These are phyloP conservation scores for Calycopis cecrops DNA, from an alignment of 1,140 invertebrate species.

Conservation along the genomic window DNA sequence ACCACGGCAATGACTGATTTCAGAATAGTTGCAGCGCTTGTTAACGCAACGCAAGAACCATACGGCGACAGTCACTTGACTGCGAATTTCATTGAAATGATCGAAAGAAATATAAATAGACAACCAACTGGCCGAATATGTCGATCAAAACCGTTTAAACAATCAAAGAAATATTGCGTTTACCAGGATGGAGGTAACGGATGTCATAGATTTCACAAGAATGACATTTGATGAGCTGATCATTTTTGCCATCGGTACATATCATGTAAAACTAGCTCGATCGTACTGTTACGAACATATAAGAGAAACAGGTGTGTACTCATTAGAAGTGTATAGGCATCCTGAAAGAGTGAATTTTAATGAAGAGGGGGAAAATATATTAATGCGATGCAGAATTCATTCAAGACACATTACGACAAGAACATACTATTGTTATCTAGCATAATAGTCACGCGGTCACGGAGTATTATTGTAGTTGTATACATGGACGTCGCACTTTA, in stretches of 20 bases:
- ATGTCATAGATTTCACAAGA: not conserved
- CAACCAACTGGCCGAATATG: no score
- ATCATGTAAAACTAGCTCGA: conserved; percentile 1
- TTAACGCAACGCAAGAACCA: not conserved
- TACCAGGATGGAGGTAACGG: not conserved
- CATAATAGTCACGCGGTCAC: not conserved
- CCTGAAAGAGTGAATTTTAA: conserved; percentile 1
- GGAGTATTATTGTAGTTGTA: no score
- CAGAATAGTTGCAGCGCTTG: conserved; percentile 5
- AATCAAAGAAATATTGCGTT: no score
- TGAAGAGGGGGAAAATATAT: not conserved
- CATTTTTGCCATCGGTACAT: conserved; percentile 10
- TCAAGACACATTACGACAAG: conserved; percentile 1
- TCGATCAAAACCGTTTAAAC: no score
- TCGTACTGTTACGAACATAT: conserved; percentile 8
- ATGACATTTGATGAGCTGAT: conserved; percentile 4
- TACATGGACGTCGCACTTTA: not conserved
- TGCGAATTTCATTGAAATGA: not conserved
- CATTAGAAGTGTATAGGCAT: conserved; percentile 1
- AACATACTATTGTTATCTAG: conserved; percentile 4
- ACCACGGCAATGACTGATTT: not conserved
- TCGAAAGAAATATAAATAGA: not conserved
- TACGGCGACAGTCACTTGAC: not conserved
- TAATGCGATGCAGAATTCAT: not conserved
- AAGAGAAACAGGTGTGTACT: conserved; percentile 7